A percentile compares a stretch with the other conserved stretches of the same genome.
Evolutionary conservation across 2,888 invertebrate species (phyloP).

Genomic region (Ganaspis brasiliensis): DNA sequence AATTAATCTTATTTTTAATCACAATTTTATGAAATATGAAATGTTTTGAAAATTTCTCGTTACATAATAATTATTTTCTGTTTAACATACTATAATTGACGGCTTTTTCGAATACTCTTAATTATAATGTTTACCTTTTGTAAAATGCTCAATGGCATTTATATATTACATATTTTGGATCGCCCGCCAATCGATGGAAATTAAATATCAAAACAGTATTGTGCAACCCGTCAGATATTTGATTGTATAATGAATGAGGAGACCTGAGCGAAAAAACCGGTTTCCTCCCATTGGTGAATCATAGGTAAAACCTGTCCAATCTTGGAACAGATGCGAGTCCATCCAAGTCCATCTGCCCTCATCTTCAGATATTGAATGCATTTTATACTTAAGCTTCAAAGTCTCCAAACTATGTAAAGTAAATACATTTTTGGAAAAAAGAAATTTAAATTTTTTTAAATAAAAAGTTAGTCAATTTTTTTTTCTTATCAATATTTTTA

Average conservation of each 20-base stretch:
- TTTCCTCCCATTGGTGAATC: constrained; percentile 64
- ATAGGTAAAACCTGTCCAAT: constrained; percentile 62
- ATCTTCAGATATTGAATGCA: not conserved
- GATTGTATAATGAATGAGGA: constrained; percentile 65
- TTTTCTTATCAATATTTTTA: not conserved
- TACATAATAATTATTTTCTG: not conserved
- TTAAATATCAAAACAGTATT: constrained; percentile 64
- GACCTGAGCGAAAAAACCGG: constrained; percentile 60
- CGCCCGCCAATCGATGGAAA: not conserved
- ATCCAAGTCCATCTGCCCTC: not conserved
- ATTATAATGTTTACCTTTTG: no score
- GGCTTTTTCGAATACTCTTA: not conserved
- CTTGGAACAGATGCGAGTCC: constrained; percentile 4
- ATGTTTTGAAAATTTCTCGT: not conserved
- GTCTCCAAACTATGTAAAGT: not conserved
- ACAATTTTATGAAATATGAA: no score
- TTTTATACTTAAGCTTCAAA: not conserved
- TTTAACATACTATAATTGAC: no score
- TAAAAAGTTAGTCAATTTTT: not conserved
- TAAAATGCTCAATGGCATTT: no score
- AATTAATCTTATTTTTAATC: no score
- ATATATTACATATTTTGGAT: not conserved
- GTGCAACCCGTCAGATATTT: constrained; percentile 60
- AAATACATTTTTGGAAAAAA: no score
- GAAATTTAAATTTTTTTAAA: no score